Base-by-base conservation (phyloP, 2,888 invertebrate genomes). In the Eudasyphora cyanicolor region DNA sequence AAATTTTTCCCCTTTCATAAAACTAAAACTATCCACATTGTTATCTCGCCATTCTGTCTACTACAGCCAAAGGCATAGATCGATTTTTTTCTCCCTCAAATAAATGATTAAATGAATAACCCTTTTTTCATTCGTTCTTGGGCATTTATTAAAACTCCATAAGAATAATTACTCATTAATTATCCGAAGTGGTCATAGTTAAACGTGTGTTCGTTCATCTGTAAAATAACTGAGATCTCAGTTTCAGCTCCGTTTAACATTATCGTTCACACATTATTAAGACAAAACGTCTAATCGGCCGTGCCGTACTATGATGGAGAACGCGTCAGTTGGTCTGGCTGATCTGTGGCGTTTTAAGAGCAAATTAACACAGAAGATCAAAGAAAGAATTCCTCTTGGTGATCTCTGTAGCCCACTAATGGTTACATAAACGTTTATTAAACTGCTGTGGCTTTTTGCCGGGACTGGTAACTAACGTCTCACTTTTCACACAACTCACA, bases 221-320 rank as follows among this genome's bases (percentile, higher is more conserved):
- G 19, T 45, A 24, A 38, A 17, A 19, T 64, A 3, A 57, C 17
- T 19, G 19, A 17, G 57, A 24, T 73, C 79, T 70, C 82, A n/a
- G n/a, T 82, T 79, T 82, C 67, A 76, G n/a, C 82, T 73, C 75
- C 80, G 49, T 80, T 80, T 80, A 79, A 67, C 77, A 42, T 78
- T 42, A 78, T 70, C 70, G 87, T 89, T 89, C 87, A 88, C 89
- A 89, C 89, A 88, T 89, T 86, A 84, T 88, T 88, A 88, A 88
- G 88, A 45, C 6, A n/a, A n/a, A 45, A 45, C 45, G 45, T 14
- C n/a, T n/a, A n/a, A n/a, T 3, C 10, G 38, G 38, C 7, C 38
- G 10, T 5, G 12, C n/a, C 14, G 45, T n/a, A n/a, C n/a, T 87
- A 86, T 85, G 87, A 87, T n/a, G 4, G 3, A 12, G 45, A 45